phyloP scores from a whole-genome alignment of 92 coral and sea anemone species.

The Zoanthus sociatus region DNA sequence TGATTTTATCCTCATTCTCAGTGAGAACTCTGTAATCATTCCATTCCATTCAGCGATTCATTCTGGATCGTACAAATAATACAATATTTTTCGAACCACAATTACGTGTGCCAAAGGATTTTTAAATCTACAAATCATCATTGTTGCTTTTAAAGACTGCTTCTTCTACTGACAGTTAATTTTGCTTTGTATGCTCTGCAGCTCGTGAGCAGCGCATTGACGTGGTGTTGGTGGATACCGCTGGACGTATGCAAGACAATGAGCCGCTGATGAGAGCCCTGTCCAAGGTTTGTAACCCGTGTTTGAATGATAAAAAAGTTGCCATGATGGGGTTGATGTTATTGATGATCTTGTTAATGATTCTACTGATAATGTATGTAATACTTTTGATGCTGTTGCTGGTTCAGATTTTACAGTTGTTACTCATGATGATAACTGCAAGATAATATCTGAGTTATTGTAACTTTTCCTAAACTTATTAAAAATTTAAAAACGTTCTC shows the following conservation, averaged over 20 bases:
- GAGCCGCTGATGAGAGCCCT: constrained; percentile 98
- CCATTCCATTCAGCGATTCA: neutral
- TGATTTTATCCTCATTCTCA: no score
- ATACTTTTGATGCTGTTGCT: neutral
- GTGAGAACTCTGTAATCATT: no score
- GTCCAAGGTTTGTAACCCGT: constrained; percentile 76
- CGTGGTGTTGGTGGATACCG: constrained; percentile 97
- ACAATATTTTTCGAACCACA: neutral
- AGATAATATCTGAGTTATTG: neutral
- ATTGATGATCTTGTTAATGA: neutral
- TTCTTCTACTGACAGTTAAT: neutral
- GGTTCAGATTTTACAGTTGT: neutral
- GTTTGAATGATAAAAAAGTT: neutral
- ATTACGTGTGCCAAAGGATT: neutral
- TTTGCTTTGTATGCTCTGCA: constrained; percentile 17
- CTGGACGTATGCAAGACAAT: constrained; percentile 99
- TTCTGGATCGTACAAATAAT: neutral
- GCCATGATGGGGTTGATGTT: neutral
- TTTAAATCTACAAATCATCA: neutral
- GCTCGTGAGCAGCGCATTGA: constrained; percentile 98
- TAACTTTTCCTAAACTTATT: neutral
- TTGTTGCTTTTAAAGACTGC: neutral
- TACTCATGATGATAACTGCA: neutral
- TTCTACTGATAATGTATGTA: neutral
- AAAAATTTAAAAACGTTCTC: no score